These are phyloP conservation scores for Euplagia quadripunctaria DNA, from an alignment of 2,888 invertebrate genomes.

Conservation along the genomic window DNA sequence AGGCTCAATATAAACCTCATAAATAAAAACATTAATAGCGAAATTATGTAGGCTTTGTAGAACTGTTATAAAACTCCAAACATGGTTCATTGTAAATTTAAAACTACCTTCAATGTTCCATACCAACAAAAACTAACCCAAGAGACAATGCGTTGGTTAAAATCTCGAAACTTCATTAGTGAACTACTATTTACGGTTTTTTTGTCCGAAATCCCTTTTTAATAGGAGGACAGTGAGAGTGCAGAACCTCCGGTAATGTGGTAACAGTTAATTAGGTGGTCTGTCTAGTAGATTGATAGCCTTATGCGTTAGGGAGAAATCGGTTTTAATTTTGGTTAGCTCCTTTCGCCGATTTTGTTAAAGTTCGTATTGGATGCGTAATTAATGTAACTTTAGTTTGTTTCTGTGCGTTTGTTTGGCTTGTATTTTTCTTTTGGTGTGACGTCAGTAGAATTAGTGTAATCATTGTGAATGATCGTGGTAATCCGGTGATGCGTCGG, in stretches of 20 bases:
- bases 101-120: neutral
- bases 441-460: too few relatives aligned
- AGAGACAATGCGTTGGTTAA: slow-evolving; percentile 8
- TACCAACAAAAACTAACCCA: slow-evolving; percentile 9
- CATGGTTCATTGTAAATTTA: neutral
- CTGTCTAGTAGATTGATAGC: slow-evolving; percentile 56
- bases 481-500: too few relatives aligned
- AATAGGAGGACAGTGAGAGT: slow-evolving; percentile 34
- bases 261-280: slow-evolving; percentile 54
- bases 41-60: too few relatives aligned
- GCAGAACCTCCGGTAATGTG: slow-evolving; percentile 29
- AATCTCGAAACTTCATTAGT: slow-evolving; percentile 45
- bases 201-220: slow-evolving; percentile 24
- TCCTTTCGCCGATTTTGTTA: slow-evolving; percentile 13
- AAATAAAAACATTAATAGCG: too few relatives aligned
- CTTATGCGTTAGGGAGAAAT: slow-evolving; percentile 40
- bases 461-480: too few relatives aligned
- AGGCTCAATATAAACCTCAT: too few relatives aligned
- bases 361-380: neutral
- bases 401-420: neutral
- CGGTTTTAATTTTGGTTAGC: slow-evolving; percentile 25
- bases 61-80: neutral
- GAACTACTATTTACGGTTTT: slow-evolving; percentile 20
- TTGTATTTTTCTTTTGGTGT: too few relatives aligned
- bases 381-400: slow-evolving; percentile 11